These are phyloP conservation scores for Galaxea fascicularis DNA, from an alignment of 92 coral and sea anemone species.

Conservation along the genomic window DNA sequence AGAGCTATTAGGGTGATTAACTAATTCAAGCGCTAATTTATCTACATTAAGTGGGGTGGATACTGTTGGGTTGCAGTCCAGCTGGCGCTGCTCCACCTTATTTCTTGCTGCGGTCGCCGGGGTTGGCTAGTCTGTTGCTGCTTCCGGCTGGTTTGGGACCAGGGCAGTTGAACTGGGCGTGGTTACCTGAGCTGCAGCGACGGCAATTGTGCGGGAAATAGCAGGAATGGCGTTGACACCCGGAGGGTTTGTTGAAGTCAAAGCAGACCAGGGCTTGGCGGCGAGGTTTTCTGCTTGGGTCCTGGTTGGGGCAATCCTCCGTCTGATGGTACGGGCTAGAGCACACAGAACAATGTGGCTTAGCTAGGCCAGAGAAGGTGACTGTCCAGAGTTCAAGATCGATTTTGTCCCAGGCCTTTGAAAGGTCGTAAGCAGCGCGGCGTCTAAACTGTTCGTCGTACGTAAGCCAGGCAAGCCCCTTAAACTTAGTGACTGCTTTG, in stretches of 20 bases:
- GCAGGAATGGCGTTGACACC: conserved; percentile 43
- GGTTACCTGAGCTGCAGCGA: conserved; percentile 33
- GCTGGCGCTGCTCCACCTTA: conserved; percentile 29
- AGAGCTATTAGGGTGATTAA: conserved; percentile 33
- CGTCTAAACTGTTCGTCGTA: conserved; percentile 15
- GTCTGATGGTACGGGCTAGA: conserved; percentile 36
- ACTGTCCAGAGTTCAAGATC: conserved; percentile 38
- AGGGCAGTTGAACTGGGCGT: conserved; percentile 29
- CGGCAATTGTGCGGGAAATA: conserved; percentile 46
- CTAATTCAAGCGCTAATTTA: conserved; percentile 19
- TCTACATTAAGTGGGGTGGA: conserved; percentile 26
- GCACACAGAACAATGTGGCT: conserved; percentile 45
- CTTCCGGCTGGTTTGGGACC: neutral
- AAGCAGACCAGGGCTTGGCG: conserved; percentile 30
- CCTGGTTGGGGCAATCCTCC: conserved; percentile 40
- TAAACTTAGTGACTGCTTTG: conserved; percentile 6
- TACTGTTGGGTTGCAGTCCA: neutral
- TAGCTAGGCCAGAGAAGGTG: conserved; percentile 30
- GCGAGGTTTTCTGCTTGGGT: conserved; percentile 26
- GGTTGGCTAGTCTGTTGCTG: conserved; percentile 12
- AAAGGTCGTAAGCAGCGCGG: conserved; percentile 25
- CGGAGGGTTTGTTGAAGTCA: conserved; percentile 35
- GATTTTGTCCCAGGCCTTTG: conserved; percentile 20
- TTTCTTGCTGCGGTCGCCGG: conserved; percentile 31
- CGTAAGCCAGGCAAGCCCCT: conserved; percentile 32